Percentiles rank a stretch among this genome's conserved stretches.
Conservation (phyloP, 2,113 vertebrate genomes). For the Gavia stellata region DNA sequence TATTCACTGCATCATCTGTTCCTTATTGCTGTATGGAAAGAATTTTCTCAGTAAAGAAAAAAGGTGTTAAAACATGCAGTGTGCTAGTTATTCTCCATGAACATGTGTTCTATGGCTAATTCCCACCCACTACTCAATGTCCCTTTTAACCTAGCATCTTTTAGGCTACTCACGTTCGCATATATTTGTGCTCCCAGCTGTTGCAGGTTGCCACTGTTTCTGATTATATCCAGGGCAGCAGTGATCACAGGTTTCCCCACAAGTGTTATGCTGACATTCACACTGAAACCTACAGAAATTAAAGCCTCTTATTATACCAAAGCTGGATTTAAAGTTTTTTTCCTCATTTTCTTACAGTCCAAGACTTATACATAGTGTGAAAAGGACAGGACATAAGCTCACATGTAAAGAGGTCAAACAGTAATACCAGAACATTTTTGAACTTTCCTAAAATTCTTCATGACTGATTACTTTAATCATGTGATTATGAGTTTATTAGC, state of each 20-base stretch:
- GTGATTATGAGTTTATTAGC: neutral
- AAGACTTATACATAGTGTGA: neutral
- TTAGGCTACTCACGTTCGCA: slow-evolving; percentile 81
- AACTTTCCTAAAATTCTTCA: neutral
- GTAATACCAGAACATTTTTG: neutral
- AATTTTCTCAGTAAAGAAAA: neutral
- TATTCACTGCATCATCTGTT: neutral
- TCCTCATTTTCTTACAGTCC: neutral
- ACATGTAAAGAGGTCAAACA: neutral
- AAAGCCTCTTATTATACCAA: neutral
- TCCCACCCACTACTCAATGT: neutral
- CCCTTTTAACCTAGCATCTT: neutral
- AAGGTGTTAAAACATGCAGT: neutral
- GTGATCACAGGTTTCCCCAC: slow-evolving; percentile 85
- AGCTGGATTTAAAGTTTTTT: neutral
- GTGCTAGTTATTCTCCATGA: neutral
- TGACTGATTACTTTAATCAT: neutral
- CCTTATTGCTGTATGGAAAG: neutral
- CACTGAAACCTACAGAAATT: slow-evolving; percentile 77
- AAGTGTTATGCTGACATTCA: slow-evolving; percentile 90
- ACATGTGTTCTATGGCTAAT: neutral
- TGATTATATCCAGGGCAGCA: slow-evolving; percentile 89
- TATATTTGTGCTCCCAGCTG: slow-evolving; percentile 70
- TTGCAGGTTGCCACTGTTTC: slow-evolving; percentile 83
- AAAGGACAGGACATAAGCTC: neutral